Base-by-base conservation (phyloP, 1,140 invertebrate species). In the Nasonia longicornis region DNA sequence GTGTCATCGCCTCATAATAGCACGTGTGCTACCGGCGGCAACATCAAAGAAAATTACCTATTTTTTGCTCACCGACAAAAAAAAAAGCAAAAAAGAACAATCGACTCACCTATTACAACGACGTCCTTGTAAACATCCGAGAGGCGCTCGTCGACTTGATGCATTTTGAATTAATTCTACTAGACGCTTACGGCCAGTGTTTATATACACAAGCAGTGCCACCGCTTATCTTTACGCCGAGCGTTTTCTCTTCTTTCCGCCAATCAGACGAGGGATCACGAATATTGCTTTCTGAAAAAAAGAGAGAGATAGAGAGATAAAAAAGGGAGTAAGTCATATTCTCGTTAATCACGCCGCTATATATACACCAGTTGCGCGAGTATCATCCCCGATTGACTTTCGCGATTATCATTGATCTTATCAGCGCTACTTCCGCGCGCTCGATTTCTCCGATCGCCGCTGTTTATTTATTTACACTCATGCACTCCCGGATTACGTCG, bases 91-190 rank as follows among this genome's bases (percentile, higher is more conserved):
- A 38, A 42, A 8, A 42, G 38, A 58, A n/a, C 52, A 58, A n/a
- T 20, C 20, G 20, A 16, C 52, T 58, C 87, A 93, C 93, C 93
- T 84, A 94, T 92, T 82, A 94, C 89, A 72, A 94, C 93, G 22
- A 94, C 93, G 84, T 94, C 93, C 89, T 94, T 94, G 87, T 93
- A 94, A 45, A 92, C 84, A 22, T 90, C 86, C 81, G 90, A 89
- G 45, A 67, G 20, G 22, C 77, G 74, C 11, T 81, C 45, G 20
- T 82, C 52, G 42, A 79, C 70, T 31, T 74, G 77, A 67, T 77
- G 77, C 71, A 78, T 85, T 79, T 83, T 84, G 74, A 74, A 29
- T 7, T 16, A 77, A 48, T 16, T 45, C 26, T 22, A 58, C 22
- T 38, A 67, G 45, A 77, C 52, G 11, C 12, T 48, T 48, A 58